A percentile compares a stretch with the other conserved stretches of the same genome.
These are phyloP conservation scores for Tetramorium simillimum DNA, from an alignment of 1,140 invertebrate genomes.

Conservation along the genomic window DNA sequence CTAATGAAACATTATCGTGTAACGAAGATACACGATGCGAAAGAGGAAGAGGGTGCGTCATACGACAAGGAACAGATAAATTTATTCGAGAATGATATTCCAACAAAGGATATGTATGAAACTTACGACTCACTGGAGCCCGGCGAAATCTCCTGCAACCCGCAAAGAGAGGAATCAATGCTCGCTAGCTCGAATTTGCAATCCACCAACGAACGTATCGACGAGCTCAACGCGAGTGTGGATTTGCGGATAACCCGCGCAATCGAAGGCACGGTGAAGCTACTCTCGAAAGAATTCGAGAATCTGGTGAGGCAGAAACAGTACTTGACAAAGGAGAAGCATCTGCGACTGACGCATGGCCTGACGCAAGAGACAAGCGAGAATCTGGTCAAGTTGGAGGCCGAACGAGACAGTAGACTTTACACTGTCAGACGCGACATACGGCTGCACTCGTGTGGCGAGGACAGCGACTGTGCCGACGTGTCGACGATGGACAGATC, in stretches of 20 bases:
- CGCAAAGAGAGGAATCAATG: background rate
- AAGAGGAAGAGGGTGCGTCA: background rate
- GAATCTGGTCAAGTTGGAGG: constrained; percentile 80
- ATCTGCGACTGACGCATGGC: constrained; percentile 66
- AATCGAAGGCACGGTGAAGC: constrained; percentile 82
- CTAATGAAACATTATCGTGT: background rate
- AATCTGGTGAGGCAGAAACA: constrained; percentile 80
- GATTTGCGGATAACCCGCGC: constrained; percentile 80
- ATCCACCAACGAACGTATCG: constrained; percentile 49
- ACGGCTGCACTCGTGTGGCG: constrained; percentile 78
- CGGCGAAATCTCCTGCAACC: constrained; percentile 53
- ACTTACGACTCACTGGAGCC: constrained; percentile 80
- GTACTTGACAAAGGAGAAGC: constrained; percentile 76
- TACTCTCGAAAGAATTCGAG: constrained; percentile 82
- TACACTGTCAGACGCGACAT: constrained; percentile 72
- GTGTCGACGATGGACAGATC: constrained; percentile 84
- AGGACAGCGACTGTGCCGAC: constrained; percentile 82
- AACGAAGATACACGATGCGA: background rate
- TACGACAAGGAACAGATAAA: constrained; percentile 19
- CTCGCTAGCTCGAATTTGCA: background rate
- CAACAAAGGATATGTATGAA: constrained; percentile 77
- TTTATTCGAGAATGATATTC: constrained; percentile 75
- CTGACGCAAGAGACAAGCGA: constrained; percentile 73
- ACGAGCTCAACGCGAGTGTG: constrained; percentile 70
- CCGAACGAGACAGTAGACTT: constrained; percentile 75